A percentile compares a stretch with the other conserved stretches of the same genome.
phyloP scores from a whole-genome alignment of 2,113 vertebrate genomes.

The Heterocephalus glaber region DNA sequence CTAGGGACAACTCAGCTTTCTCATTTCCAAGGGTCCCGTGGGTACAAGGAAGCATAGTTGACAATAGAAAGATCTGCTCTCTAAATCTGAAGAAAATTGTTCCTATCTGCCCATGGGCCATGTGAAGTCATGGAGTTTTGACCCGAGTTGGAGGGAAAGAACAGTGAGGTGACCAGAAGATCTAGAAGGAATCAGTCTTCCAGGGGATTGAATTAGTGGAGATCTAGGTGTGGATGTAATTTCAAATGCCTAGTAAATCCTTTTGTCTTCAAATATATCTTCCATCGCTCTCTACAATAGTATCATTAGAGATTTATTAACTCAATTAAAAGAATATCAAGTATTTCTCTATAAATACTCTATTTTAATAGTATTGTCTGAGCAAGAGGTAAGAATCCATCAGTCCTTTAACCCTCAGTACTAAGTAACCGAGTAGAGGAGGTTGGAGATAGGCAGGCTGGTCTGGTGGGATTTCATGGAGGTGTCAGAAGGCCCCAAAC shows the following conservation, averaged over 20 bases:
- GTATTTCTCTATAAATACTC: not conserved
- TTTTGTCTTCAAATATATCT: not conserved
- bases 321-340: constrained; percentile 28
- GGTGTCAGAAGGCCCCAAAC: not conserved
- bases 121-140: constrained; percentile 1
- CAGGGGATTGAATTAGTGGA: not conserved
- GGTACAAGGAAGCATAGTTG: not conserved
- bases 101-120: not conserved
- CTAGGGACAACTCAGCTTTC: constrained; percentile 12
- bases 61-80: not conserved
- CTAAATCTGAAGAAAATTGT: constrained; percentile 34
- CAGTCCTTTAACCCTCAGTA: not conserved
- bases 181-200: not conserved
- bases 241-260: constrained; percentile 37
- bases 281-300: constrained; percentile 14
- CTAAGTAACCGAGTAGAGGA: not conserved
- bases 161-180: not conserved
- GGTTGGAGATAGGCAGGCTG: not conserved
- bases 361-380: not conserved
- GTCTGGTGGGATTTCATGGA: not conserved
- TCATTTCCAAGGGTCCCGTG: constrained; percentile 52
- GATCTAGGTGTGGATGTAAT: not conserved
- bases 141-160: not conserved
- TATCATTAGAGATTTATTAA: constrained; percentile 52
- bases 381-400: not conserved